A percentile compares a stretch with the other conserved stretches of the same genome.
phyloP scores from a whole-genome alignment of 1,140 invertebrate species.

The Pachyrhynchus sulphureomaculatus region DNA sequence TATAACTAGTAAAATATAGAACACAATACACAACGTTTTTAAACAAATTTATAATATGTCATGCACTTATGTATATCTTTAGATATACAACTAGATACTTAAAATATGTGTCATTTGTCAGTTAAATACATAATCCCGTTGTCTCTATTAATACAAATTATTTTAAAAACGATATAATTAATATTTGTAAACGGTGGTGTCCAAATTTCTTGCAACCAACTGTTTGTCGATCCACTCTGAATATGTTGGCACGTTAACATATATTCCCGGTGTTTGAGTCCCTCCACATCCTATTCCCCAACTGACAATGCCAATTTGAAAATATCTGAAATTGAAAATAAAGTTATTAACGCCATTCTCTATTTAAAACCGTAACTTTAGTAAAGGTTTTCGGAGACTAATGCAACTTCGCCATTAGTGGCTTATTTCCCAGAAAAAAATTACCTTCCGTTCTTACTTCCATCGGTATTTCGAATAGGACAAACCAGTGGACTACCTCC shows the following conservation, averaged over 20 bases:
- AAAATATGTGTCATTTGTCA: no score
- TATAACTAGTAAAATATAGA: no score
- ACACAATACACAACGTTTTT: no score
- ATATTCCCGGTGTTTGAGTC: constrained; percentile 64
- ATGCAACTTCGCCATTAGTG: neutral
- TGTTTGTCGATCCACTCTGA: constrained; percentile 63
- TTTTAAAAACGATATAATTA: no score
- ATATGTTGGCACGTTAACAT: constrained; percentile 62
- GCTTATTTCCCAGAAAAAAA: no score
- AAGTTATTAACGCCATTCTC: neutral
- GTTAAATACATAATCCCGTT: no score
- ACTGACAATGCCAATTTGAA: constrained; percentile 65
- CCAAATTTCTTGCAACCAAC: constrained; percentile 28
- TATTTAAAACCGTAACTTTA: neutral
- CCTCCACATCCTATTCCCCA: constrained; percentile 71
- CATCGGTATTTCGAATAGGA: constrained; percentile 45
- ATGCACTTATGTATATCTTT: no score
- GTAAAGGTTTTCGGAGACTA: neutral
- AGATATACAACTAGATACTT: no score
- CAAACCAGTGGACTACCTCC: constrained; percentile 65
- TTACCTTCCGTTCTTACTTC: neutral
- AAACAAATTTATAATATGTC: no score
- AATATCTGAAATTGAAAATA: constrained; percentile 39
- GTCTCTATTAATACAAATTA: no score
- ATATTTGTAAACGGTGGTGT: constrained; percentile 35